These are phyloP conservation scores for Paracyclopina nana DNA, from an alignment of 1,140 invertebrate genomes.

Conservation along the genomic window DNA sequence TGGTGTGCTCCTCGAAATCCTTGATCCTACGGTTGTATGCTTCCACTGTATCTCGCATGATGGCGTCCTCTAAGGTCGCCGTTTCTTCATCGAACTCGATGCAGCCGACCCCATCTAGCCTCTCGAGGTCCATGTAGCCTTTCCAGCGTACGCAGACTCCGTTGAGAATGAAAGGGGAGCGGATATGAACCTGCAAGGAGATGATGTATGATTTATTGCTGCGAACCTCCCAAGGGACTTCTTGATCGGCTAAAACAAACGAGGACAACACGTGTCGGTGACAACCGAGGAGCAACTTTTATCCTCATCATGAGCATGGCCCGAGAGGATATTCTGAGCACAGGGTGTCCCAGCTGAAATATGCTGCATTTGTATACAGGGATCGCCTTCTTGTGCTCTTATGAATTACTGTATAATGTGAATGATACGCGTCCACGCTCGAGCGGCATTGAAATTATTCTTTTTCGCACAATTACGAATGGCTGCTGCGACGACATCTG, in stretches of 20 bases:
- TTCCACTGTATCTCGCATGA: background rate
- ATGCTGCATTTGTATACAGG: background rate
- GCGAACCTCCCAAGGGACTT: background rate
- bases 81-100: conserved; percentile 76
- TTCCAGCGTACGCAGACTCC: conserved; percentile 88
- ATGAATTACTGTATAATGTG: too few relatives aligned
- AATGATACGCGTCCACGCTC: too few relatives aligned
- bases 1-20: background rate
- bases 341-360: background rate
- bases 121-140: conserved; percentile 77
- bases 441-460: too few relatives aligned
- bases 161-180: conserved; percentile 89
- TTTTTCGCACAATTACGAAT: too few relatives aligned
- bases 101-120: conserved; percentile 82
- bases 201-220: too few relatives aligned
- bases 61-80: conserved; percentile 32
- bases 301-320: background rate
- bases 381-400: too few relatives aligned
- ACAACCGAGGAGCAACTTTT: background rate
- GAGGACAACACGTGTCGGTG: too few relatives aligned
- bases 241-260: background rate
- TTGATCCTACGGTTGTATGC: conserved; percentile 1
- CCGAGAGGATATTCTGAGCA: background rate
- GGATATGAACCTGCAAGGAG: conserved; percentile 61
- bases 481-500: too few relatives aligned